Conservation (phyloP, 2,888 invertebrate species). For the Xestoiulus laeticollis region DNA sequence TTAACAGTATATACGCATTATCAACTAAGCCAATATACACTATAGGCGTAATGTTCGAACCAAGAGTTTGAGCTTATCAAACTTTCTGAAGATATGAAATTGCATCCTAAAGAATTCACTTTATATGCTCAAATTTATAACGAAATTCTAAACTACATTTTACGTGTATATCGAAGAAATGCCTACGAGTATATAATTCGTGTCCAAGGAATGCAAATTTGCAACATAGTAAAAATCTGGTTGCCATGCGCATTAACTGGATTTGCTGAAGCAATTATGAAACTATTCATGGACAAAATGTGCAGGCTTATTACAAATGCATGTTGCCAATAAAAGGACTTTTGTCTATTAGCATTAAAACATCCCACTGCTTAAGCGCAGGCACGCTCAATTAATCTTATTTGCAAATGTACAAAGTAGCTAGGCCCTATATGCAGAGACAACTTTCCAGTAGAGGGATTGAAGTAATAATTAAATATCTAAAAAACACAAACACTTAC, state of each 20-base stretch:
- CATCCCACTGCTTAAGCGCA: not conserved
- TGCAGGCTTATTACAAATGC: not conserved
- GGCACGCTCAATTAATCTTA: not conserved
- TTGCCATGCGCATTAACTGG: not conserved
- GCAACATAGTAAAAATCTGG: not conserved
- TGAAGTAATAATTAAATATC: not conserved
- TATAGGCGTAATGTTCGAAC: not conserved
- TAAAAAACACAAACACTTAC: not conserved
- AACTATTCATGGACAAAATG: conserved; percentile 3
- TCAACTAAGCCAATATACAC: not conserved
- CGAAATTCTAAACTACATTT: not conserved
- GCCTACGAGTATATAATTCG: no score
- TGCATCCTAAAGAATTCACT: not conserved
- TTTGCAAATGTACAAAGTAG: not conserved
- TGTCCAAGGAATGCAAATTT: not conserved
- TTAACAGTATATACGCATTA: not conserved
- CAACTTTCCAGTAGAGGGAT: not conserved
- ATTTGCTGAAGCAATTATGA: not conserved
- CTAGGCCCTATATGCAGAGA: no score
- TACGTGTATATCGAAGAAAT: not conserved
- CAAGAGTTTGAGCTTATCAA: not conserved
- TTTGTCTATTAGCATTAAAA: not conserved
- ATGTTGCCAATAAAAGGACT: not conserved
- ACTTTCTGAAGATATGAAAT: not conserved
- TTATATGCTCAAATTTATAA: not conserved